Conservation (phyloP, 2,113 vertebrate species). For the sheep (Ovis aries) region ARS-UI_Ramb_v3.0 NC_056076.1:49791001-49791500, state of each 20-base stretch:
- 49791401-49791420: neutral
- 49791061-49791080: neutral
- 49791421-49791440: neutral
- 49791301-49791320: conserved; percentile 20
- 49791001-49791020: neutral
- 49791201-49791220: neutral
- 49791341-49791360: neutral
- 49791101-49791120: neutral
- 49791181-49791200: neutral
- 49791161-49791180: neutral
- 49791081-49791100: neutral
- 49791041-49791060: neutral
- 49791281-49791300: neutral
- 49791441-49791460: neutral
- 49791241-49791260: neutral
- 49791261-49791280: conserved; percentile 18
- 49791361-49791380: neutral
- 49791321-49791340: neutral
- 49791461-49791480: neutral
- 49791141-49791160: neutral
- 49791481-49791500: neutral
- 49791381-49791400: neutral
- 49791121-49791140: neutral
- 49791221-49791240: neutral
- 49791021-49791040: neutral